Conservation (phyloP, 2,797 vertebrate genomes). For the Prionace glauca region DNA sequence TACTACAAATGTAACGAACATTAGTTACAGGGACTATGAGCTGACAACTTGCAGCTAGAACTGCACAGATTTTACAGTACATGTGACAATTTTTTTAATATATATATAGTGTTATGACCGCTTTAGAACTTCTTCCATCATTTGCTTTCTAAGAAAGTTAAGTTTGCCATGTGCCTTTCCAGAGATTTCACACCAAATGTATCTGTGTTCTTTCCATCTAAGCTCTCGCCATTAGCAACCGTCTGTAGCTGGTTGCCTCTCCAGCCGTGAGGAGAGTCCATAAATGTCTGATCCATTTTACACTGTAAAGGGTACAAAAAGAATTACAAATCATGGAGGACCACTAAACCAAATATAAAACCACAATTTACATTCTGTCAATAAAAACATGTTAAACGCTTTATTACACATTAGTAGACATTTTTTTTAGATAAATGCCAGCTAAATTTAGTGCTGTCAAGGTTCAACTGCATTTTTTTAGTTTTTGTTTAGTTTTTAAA, state of each 20-base stretch:
- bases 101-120: not conserved
- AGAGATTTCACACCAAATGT: slow-evolving; percentile 68
- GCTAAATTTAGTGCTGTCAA: not conserved
- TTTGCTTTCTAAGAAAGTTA: slow-evolving; percentile 80
- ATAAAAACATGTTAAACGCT: not conserved
- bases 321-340: not conserved
- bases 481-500: not conserved
- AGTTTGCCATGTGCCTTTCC: slow-evolving; percentile 72
- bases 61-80: slow-evolving; percentile 33
- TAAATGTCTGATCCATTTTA: slow-evolving; percentile 67
- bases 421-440: not conserved
- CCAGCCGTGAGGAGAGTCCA: slow-evolving; percentile 72
- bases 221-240: slow-evolving; percentile 58
- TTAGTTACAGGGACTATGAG: slow-evolving; percentile 7
- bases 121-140: slow-evolving; percentile 46
- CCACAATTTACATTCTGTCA: not conserved
- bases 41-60: slow-evolving; percentile 15
- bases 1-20: slow-evolving; percentile 23
- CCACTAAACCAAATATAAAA: not conserved
- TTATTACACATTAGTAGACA: not conserved
- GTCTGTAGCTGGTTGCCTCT: slow-evolving; percentile 64
- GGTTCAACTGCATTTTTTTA: not conserved
- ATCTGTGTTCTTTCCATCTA: slow-evolving; percentile 67
- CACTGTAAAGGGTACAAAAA: slow-evolving; percentile 51
- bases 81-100: slow-evolving; percentile 14